phyloP scores from a whole-genome alignment of 37 sponge, comb jelly and placozoan genomes.

The Chondrosia reniformis region DNA sequence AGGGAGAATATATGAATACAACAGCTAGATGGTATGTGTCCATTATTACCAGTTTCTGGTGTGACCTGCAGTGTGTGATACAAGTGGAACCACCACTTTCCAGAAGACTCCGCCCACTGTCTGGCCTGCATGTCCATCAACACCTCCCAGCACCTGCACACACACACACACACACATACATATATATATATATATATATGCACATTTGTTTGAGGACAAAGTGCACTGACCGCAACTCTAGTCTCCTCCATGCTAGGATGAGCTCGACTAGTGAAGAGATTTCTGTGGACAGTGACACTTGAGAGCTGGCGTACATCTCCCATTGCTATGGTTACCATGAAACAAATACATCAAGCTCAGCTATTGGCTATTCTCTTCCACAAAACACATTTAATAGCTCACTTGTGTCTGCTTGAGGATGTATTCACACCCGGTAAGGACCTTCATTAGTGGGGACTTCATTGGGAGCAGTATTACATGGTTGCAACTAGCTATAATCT shows the following conservation, averaged over 20 bases:
- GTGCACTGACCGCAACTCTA: slow-evolving; percentile 65
- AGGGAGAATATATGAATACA: not conserved
- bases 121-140: slow-evolving; percentile 24
- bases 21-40: too few relatives aligned
- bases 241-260: slow-evolving; percentile 76
- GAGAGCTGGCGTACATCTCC: slow-evolving; percentile 78
- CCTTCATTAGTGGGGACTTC: slow-evolving; percentile 75
- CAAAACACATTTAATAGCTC: not conserved
- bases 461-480: slow-evolving; percentile 53
- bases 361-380: too few relatives aligned
- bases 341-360: too few relatives aligned
- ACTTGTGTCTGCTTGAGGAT: slow-evolving; percentile 85
- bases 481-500: slow-evolving; percentile 48
- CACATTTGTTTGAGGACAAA: not conserved
- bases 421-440: slow-evolving; percentile 75
- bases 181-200: not conserved
- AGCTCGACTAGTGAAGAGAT: slow-evolving; percentile 52
- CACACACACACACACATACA: not conserved
- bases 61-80: slow-evolving; percentile 18
- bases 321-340: slow-evolving; percentile 79
- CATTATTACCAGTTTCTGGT: not conserved
- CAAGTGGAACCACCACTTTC: slow-evolving; percentile 78
- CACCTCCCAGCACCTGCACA: slow-evolving; percentile 53
- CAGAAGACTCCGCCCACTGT: not conserved
- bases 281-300: slow-evolving; percentile 48